Base-by-base conservation (phyloP, 2,888 invertebrate genomes). In the Ischnus inquisitorius region DNA sequence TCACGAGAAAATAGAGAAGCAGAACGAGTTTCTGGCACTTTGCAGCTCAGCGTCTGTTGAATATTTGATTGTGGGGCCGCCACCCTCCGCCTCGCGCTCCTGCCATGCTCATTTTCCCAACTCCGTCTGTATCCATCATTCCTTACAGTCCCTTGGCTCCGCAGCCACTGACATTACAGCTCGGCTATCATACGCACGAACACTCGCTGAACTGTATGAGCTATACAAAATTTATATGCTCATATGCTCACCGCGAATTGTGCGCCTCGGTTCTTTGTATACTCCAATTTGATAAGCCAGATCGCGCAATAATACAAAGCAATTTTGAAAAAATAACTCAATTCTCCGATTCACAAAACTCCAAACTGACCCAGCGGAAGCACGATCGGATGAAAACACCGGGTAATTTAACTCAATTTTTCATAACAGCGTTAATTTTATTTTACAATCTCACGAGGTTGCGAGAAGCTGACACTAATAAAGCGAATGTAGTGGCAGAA, bases 11-110 rank as follows among this genome's bases (percentile, higher is more conserved):
- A 81, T 69, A 43, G 76, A 62, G 79, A 68, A 74, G 77, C 82
- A 65, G 88, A 86, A 89, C 87, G 89, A 90, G 90, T 90, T 91
- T 90, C 91, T 91, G 88, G 85, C 90, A 90, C 91, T 90, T 90
- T 89, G 88, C 90, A 90, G 88, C 88, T 90, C 89, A 89, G 86
- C 91, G 88, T 91, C 89, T 87, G 88, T 88, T 90, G 90, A 91
- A 90, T 90, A 90, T 90, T 90, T 90, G 88, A 90, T 90, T 88
- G 86, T 76, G 78, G 77, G 79, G 72, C 48, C 34, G n/a, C 34
- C 51, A 48, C 60, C 65, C 51, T 22, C 25, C 46, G 43, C 57
- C 64, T 48, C 67, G 25, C 51, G 67, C 65, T 19, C 41, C 57
- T 39, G 25, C 46, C 3, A 12, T 28, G 19, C 67, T 74, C 67